Percentiles rank a stretch among this genome's conserved stretches.
Evolutionary conservation across 1,140 invertebrate species (phyloP).

Genomic region (Drosophila auraria): DNA sequence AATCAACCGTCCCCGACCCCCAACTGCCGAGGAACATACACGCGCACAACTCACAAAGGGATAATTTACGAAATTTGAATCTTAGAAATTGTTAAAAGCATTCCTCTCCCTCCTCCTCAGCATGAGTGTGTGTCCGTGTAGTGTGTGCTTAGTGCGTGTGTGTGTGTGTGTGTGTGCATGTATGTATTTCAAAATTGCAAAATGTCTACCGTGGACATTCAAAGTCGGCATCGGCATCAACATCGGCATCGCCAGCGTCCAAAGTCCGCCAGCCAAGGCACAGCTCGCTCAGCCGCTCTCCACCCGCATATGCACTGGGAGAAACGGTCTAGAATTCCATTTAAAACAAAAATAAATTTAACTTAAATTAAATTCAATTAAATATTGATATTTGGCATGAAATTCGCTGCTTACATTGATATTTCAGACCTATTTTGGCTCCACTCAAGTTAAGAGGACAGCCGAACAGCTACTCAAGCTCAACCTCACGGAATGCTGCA

Average conservation of each 20-base stretch:
- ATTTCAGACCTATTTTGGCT: no score
- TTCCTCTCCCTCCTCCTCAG: slow-evolving; percentile 26
- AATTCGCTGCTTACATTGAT: no score
- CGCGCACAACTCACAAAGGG: slow-evolving; percentile 71
- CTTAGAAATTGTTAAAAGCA: slow-evolving; percentile 84
- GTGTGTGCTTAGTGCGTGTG: slow-evolving; percentile 9
- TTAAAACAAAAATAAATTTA: no score
- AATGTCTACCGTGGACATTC: slow-evolving; percentile 81
- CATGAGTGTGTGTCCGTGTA: slow-evolving; percentile 34
- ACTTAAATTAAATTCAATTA: not conserved
- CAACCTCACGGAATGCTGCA: no score
- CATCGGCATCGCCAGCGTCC: slow-evolving; percentile 7
- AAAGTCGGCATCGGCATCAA: slow-evolving; percentile 69
- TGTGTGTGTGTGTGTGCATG: slow-evolving; percentile 65
- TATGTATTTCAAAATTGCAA: slow-evolving; percentile 83
- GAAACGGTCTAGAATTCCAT: not conserved
- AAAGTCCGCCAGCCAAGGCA: slow-evolving; percentile 38
- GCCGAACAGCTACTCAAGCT: no score
- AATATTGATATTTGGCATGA: not conserved
- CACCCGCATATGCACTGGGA: not conserved
- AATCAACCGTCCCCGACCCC: slow-evolving; percentile 14
- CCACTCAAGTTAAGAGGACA: no score
- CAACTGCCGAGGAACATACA: slow-evolving; percentile 19
- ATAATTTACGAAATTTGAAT: slow-evolving; percentile 84
- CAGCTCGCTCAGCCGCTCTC: not conserved